phyloP scores from a whole-genome alignment of 1,140 invertebrate species.

The Mactra quadrangularis region DNA sequence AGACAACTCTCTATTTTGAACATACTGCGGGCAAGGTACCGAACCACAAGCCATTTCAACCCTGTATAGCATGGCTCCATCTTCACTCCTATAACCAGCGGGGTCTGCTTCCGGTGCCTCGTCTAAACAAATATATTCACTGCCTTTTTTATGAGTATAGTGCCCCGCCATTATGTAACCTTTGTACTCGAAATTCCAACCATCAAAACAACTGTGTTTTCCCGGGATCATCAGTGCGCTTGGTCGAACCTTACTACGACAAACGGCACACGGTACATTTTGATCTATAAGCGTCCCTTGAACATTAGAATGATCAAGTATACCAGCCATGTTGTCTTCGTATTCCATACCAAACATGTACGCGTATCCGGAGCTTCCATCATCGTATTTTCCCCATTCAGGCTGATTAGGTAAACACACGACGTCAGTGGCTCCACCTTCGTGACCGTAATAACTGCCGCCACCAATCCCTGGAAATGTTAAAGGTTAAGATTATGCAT shows the following conservation, averaged over 20 bases:
- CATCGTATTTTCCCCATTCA: neutral
- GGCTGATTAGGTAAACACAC: slow-evolving; percentile 2
- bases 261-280: slow-evolving; percentile 28
- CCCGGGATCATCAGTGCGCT: slow-evolving; percentile 25
- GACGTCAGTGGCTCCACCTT: slow-evolving; percentile 3
- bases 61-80: slow-evolving; percentile 63
- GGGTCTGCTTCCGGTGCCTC: slow-evolving; percentile 44
- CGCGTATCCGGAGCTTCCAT: neutral
- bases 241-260: neutral
- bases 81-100: slow-evolving; percentile 31
- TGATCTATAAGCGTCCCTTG: slow-evolving; percentile 9
- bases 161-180: slow-evolving; percentile 64
- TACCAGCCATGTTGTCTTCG: neutral
- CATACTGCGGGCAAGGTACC: slow-evolving; percentile 64
- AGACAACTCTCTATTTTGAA: slow-evolving; percentile 51
- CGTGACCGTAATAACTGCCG: neutral
- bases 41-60: slow-evolving; percentile 54
- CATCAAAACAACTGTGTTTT: slow-evolving; percentile 24
- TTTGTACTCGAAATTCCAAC: slow-evolving; percentile 62
- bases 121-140: slow-evolving; percentile 66
- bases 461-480: neutral
- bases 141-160: slow-evolving; percentile 1
- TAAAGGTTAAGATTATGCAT: too few relatives aligned
- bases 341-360: slow-evolving; percentile 22
- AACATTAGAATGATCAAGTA: neutral